Evolutionary conservation across 2,888 invertebrate genomes (phyloP), one percentile per base, ranked within the genome.

Genomic region (Zele albiditarsus): DNA sequence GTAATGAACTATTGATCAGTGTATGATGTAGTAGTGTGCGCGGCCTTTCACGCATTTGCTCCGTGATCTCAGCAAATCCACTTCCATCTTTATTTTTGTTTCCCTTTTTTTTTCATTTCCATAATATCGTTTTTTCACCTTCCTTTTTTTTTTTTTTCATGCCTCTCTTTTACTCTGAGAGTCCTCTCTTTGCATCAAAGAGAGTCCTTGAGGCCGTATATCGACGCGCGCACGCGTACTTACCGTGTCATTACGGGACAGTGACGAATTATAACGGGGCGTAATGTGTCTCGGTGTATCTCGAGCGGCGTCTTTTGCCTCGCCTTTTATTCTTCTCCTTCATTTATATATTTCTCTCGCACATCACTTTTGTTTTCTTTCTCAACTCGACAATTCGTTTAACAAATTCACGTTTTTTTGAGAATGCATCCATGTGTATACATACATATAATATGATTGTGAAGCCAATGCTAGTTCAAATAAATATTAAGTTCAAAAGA

Each of bases 1-100:
- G 71, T 87, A 87, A 87, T 86, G 87, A 87, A 87, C 87, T 86
- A 87, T 87, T 87, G 87, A 87, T 85, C 86, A 81, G 78, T 27
- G 5, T 20, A 58, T 58, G 38, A 58, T 58, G 27, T 62, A 3
- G 27, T 31, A 28, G 27, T 62, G 62, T 62, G 28, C 27, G 25
- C 12, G 77, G 60, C 31, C 70, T 71, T 60, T 71, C 70, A 60
- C 42, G 58, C 33, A n/a, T 23, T 69, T 33, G 31, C 69, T 58
- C 42, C 38, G 42, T 71, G 49, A 74, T 31, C 62, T 46, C 67
- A 62, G 57, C 57, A 23, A 33, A 69, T 69, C 49, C 57, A 57
- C 33, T 42, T 27, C 46, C 23, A 25, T 38, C 27, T 42, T 38
- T 60, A 38, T 69, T 57, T 57, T 27, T 53, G 16, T 27, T 28